These are phyloP conservation scores for Cepaea hortensis DNA, from an alignment of 2,888 invertebrate species.

Conservation along the genomic window DNA sequence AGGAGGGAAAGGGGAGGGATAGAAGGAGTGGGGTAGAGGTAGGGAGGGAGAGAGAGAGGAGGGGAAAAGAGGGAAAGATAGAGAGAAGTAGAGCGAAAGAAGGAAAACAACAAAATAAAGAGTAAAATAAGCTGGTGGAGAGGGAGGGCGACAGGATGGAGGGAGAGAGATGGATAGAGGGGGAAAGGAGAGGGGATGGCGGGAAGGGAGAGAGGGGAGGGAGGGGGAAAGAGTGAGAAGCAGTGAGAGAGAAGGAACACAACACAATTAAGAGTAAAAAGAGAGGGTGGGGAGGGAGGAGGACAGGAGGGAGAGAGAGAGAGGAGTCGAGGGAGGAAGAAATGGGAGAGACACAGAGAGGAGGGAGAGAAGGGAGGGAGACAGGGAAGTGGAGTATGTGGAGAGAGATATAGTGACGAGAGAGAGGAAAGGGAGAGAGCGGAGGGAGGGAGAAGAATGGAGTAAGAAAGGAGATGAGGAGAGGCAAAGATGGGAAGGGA, in stretches of 20 bases:
- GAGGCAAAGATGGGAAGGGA: background rate
- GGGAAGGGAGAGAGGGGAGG: background rate
- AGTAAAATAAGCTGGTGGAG: background rate
- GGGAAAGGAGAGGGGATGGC: background rate
- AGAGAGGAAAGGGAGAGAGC: background rate
- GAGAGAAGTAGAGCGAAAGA: background rate
- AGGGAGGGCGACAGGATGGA: background rate
- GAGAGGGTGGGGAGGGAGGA: background rate
- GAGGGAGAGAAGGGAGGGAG: background rate
- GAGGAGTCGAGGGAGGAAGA: background rate
- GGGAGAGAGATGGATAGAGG: background rate
- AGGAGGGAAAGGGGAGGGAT: background rate
- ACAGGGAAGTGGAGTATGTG: background rate
- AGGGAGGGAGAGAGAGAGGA: background rate
- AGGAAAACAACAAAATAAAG: background rate
- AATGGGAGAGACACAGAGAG: background rate
- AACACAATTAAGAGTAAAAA: background rate
- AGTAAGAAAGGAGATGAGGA: background rate
- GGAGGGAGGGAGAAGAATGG: background rate
- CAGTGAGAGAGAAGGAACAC: background rate
- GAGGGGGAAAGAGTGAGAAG: background rate
- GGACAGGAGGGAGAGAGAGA: background rate
- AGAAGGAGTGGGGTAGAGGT: background rate
- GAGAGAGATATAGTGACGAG: background rate
- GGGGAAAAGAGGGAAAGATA: background rate